Percentiles rank a stretch among this genome's conserved stretches.
Conservation (phyloP, 2,113 vertebrate species). For the Alexandromys fortis region DNA sequence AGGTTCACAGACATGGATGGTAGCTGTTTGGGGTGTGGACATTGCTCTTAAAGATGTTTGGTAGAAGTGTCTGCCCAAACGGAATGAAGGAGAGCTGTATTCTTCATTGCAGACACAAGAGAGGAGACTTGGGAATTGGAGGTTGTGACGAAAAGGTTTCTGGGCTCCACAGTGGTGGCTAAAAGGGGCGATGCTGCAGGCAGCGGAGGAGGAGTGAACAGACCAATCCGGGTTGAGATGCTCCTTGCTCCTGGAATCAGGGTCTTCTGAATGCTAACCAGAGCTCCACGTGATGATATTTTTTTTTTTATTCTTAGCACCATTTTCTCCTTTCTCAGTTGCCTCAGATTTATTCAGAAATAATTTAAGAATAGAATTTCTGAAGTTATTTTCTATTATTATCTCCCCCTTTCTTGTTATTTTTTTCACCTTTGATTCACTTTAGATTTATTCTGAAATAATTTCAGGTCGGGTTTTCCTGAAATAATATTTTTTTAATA, state of each 20-base stretch:
- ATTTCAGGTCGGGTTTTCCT: slow-evolving; percentile 1
- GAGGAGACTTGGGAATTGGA: not conserved
- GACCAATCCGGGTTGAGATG: not conserved
- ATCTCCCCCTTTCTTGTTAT: not conserved
- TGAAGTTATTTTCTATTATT: not conserved
- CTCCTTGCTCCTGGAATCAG: not conserved
- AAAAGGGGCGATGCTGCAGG: fast-evolving
- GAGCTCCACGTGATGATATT: not conserved
- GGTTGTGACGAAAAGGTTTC: not conserved
- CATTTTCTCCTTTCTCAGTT: slow-evolving; percentile 18
- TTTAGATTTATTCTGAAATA: slow-evolving; percentile 56
- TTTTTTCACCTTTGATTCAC: slow-evolving; percentile 49
- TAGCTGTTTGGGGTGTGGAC: not conserved
- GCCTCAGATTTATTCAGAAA: slow-evolving; percentile 41
- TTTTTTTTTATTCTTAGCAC: not conserved
- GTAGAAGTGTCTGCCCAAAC: not conserved
- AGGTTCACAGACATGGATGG: not conserved
- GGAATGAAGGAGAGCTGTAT: not conserved
- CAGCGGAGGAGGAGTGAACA: not conserved
- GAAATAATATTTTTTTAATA: slow-evolving; percentile 25
- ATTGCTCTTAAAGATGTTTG: not conserved
- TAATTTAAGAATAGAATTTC: slow-evolving; percentile 8
- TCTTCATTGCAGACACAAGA: not conserved
- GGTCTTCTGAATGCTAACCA: not conserved
- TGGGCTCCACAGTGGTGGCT: not conserved